Conservation (phyloP, 2,888 invertebrate genomes). For the Andricus curvator region DNA sequence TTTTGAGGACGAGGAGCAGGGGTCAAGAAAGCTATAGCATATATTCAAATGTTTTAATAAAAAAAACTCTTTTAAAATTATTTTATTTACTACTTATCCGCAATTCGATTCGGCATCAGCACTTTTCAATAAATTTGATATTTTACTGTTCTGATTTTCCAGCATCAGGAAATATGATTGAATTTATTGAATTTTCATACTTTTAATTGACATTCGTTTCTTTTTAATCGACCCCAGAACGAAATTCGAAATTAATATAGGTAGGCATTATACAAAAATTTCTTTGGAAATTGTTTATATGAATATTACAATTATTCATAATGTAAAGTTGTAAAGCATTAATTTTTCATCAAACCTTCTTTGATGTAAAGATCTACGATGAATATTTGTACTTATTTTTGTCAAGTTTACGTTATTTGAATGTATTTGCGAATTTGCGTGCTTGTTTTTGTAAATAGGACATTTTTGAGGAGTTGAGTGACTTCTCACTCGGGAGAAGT, state of each 20-base stretch:
- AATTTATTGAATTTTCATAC: constrained; percentile 1
- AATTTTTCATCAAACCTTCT: constrained; percentile 1
- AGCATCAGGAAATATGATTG: not conserved
- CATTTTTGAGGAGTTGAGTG: constrained; percentile 9
- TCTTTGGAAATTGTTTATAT: not conserved
- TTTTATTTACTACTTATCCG: not conserved
- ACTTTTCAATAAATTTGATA: not conserved
- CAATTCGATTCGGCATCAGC: not conserved
- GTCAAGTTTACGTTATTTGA: constrained; percentile 8
- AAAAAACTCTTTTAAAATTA: not conserved
- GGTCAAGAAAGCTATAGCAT: constrained; percentile 19
- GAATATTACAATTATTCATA: constrained; percentile 17
- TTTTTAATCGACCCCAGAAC: not conserved
- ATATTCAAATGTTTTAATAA: constrained; percentile 17
- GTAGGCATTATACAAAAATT: not conserved
- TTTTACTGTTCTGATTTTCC: not conserved
- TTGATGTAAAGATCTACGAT: not conserved
- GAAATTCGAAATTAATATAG: not conserved
- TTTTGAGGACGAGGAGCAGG: constrained; percentile 14
- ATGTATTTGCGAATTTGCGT: constrained; percentile 1
- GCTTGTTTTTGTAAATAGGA: constrained; percentile 34
- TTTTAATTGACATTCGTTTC: not conserved
- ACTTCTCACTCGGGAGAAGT: constrained; percentile 11
- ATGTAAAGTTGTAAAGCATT: constrained; percentile 34
- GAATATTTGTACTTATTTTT: constrained; percentile 24